Evolutionary conservation across 2,113 vertebrate genomes (phyloP), one percentile per base, ranked within the genome.

Genomic region (Spea bombifrons): DNA sequence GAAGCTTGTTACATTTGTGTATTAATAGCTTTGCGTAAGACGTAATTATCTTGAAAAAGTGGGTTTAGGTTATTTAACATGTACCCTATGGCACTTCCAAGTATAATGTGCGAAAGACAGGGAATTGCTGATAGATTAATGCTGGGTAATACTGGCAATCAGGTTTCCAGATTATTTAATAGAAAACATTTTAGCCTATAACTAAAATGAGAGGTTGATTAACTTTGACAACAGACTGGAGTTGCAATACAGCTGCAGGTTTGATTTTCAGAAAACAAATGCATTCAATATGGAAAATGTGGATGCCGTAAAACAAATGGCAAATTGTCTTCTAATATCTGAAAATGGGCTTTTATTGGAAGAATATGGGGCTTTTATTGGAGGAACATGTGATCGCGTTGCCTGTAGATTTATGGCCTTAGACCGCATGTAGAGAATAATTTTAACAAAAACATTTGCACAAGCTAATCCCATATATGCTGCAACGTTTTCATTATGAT

Each of bases 181-280:
- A 80, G 70, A 73, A 80, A 73, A 46, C 77, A 80, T 79, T 79
- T 79, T 73, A 73, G 77, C 77, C 77, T 80, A 80, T 80, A 80
- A 67, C 71, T 73, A 80, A 80, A 80, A 73, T 52, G 64, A 73
- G 71, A 80, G 70, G 64, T 59, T 73, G 77, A 80, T 80, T 80
- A 73, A 67, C 52, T 68, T 73, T 73, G 70, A 80, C 77, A 80
- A 80, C 70, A 73, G 63, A 73, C 63, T 73, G 64, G 71, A 80
- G 71, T 73, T 67, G 16, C 49, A 63, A 73, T 79, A 79, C 76
- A 80, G 70, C 77, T 80, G 77, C 52, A 52, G 71, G 77, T 80
- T 80, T 44, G 77, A 53, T 59, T 67, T 73, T 67, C 64, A 8
- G 64, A 80, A 80, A 67, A 80, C 77, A 73, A 80, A 80, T 80